phyloP scores from a whole-genome alignment of 2,797 vertebrate species.

The Coreius guichenoti region DNA sequence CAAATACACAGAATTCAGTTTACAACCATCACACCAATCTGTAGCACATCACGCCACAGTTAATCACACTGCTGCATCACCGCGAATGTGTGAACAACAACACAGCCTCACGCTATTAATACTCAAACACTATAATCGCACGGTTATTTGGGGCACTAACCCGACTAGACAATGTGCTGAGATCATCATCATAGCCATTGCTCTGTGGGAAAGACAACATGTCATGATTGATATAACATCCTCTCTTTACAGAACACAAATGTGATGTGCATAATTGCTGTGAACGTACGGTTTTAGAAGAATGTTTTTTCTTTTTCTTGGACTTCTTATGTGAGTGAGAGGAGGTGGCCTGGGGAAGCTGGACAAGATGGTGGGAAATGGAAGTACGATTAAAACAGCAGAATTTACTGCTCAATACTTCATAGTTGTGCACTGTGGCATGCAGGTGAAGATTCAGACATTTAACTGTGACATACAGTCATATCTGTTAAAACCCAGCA shows the following conservation, averaged over 20 bases:
- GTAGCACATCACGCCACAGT: not conserved
- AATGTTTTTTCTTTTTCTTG: constrained; percentile 75
- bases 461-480: not conserved
- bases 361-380: constrained; percentile 1
- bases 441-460: not conserved
- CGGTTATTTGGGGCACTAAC: constrained; percentile 76
- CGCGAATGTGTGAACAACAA: not conserved
- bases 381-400: constrained; percentile 9
- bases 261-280: not conserved
- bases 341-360: constrained; percentile 69
- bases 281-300: constrained; percentile 43
- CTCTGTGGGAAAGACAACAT: constrained; percentile 73
- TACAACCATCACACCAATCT: not conserved
- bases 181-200: constrained; percentile 83
- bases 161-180: constrained; percentile 85
- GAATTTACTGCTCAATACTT: not conserved
- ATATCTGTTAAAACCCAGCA: not conserved
- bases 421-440: not conserved
- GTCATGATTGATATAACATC: not conserved
- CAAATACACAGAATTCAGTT: constrained; percentile 27
- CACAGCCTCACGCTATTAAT: not conserved
- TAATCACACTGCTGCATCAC: not conserved
- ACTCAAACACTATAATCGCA: not conserved
- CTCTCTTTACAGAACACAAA: not conserved
- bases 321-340: constrained; percentile 71